These are phyloP conservation scores for Donacobius atricapilla DNA, from an alignment of 2,113 vertebrate species.

Conservation along the genomic window DNA sequence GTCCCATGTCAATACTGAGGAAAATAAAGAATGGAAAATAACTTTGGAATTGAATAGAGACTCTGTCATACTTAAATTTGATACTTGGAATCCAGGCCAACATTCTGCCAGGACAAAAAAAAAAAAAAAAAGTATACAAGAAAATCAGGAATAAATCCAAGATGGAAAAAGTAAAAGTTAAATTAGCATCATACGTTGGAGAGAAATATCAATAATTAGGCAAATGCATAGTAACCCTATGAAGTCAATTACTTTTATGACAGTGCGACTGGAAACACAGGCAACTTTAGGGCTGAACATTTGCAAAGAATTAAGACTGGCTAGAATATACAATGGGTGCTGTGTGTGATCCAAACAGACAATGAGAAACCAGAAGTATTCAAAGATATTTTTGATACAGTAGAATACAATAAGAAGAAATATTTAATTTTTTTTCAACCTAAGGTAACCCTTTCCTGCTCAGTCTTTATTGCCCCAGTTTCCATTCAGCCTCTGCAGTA, in stretches of 20 bases:
- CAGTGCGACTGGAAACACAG: constrained; percentile 16
- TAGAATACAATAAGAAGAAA: not conserved
- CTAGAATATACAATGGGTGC: constrained; percentile 14
- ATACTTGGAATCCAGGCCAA: constrained; percentile 16
- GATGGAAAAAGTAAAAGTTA: constrained; percentile 55
- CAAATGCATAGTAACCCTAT: constrained; percentile 28
- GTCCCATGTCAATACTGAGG: constrained; percentile 53
- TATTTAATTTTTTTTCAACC: not conserved
- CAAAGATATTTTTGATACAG: constrained; percentile 37
- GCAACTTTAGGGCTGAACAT: constrained; percentile 8
- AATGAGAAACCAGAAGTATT: constrained; percentile 39
- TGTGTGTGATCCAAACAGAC: constrained; percentile 34
- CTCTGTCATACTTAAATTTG: constrained; percentile 40
- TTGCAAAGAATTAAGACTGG: constrained; percentile 53
- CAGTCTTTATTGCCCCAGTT: not conserved
- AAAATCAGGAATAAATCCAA: constrained; percentile 37
- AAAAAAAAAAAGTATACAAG: not conserved
- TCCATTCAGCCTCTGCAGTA: not conserved
- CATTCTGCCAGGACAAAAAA: not conserved
- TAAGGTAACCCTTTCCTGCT: not conserved
- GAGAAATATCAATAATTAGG: constrained; percentile 37
- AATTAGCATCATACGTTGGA: constrained; percentile 5
- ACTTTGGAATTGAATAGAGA: constrained; percentile 34
- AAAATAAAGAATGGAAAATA: constrained; percentile 58
- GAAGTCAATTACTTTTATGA: constrained; percentile 54